Conservation (phyloP, 2,797 vertebrate genomes). For the Acanthurus tractus region DNA sequence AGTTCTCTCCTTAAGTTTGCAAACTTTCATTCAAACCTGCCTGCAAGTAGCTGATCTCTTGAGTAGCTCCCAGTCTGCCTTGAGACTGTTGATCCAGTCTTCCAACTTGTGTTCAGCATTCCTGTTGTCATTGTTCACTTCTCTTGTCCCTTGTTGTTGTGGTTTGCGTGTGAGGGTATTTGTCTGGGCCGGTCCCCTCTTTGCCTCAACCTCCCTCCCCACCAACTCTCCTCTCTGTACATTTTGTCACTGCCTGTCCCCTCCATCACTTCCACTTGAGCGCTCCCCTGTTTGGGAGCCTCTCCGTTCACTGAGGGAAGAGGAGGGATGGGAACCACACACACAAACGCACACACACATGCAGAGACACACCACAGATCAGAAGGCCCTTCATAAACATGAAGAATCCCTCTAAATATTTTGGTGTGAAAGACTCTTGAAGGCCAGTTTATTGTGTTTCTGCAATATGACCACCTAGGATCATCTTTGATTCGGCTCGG, state of each 20-base stretch:
- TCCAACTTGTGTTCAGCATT: conserved; percentile 56
- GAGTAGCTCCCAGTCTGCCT: conserved; percentile 18
- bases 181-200: conserved; percentile 73
- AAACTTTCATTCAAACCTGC: conserved; percentile 19
- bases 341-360: conserved; percentile 36
- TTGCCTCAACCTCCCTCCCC: conserved; percentile 61
- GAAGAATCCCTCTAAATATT: conserved; percentile 64
- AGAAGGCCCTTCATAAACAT: conserved; percentile 71
- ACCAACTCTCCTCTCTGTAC: conserved; percentile 70
- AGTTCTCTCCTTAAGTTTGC: conserved; percentile 12
- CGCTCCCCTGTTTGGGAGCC: conserved; percentile 76
- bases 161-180: conserved; percentile 82
- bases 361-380: conserved; percentile 56
- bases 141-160: conserved; percentile 76
- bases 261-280: conserved; percentile 85
- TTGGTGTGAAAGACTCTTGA: conserved; percentile 63
- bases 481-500: conserved; percentile 47
- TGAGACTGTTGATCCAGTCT: conserved; percentile 42
- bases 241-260: conserved; percentile 81
- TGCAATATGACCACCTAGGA: conserved; percentile 67
- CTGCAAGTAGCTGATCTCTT: conserved; percentile 14
- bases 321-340: conserved; percentile 61
- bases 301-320: conserved; percentile 68
- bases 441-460: conserved; percentile 60
- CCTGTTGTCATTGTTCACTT: conserved; percentile 73